Evolutionary conservation across 1,140 invertebrate species (phyloP).

Genomic region (Doryteuthis pealeii): DNA sequence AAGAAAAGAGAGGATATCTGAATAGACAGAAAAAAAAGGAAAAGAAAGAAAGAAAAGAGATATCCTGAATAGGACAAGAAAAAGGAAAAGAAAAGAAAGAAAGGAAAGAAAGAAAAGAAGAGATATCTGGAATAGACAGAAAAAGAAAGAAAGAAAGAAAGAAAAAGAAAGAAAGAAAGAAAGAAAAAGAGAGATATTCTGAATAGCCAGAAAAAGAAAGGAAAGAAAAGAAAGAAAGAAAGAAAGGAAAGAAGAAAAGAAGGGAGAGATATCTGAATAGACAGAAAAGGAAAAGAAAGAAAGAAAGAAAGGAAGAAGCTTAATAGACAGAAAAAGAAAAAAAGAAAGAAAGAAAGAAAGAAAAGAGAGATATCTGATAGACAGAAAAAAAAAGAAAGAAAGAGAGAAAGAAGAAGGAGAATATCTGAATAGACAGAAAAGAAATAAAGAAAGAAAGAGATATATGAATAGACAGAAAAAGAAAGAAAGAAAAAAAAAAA

Average conservation of each 20-base stretch:
- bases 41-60: not conserved
- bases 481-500: conserved; percentile 9
- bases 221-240: not conserved
- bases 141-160: not conserved
- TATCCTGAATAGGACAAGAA: not conserved
- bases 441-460: not conserved
- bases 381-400: conserved; percentile 7
- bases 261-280: not conserved
- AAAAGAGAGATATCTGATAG: not conserved
- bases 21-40: not conserved
- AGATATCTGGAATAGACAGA: not conserved
- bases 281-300: not conserved
- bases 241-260: not conserved
- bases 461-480: conserved; percentile 9
- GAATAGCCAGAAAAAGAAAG: not conserved
- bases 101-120: not conserved
- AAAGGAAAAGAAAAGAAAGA: not conserved
- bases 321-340: not conserved
- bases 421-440: not conserved
- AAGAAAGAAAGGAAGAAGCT: not conserved
- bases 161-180: not conserved
- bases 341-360: not conserved
- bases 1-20: not conserved
- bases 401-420: not conserved
- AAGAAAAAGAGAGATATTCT: not conserved